Conservation (phyloP, 1,140 invertebrate species). For the Drosophila navojoa region DNA sequence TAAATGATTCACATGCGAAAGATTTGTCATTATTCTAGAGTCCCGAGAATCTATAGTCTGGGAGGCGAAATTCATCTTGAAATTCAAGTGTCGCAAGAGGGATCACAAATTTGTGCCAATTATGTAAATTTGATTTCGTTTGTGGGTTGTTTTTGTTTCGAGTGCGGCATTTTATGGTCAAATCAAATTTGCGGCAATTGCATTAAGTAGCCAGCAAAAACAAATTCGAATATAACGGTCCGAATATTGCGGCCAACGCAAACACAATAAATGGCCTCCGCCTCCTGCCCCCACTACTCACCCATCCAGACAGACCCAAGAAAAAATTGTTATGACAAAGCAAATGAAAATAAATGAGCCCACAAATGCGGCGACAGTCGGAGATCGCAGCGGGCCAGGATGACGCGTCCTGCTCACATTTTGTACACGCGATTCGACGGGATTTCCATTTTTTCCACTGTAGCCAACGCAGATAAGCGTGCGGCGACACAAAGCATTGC, state of each 20-base stretch:
- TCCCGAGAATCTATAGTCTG: background rate
- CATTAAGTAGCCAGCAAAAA: conserved; percentile 62
- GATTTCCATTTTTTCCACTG: background rate
- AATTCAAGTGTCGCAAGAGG: conserved; percentile 20
- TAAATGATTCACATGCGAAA: conserved; percentile 21
- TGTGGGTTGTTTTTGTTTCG: conserved; percentile 34
- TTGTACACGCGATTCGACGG: background rate
- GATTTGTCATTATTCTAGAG: conserved; percentile 36
- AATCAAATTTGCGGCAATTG: conserved; percentile 79
- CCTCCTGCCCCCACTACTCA: background rate
- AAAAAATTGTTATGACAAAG: conserved; percentile 80
- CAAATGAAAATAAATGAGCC: conserved; percentile 82
- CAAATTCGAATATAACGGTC: conserved; percentile 55
- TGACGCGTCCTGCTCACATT: conserved; percentile 7
- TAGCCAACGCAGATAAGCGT: conserved; percentile 51
- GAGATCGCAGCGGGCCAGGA: conserved; percentile 7
- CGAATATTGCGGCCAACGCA: conserved; percentile 32
- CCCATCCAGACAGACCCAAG: conserved; percentile 1
- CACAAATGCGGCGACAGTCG: conserved; percentile 57
- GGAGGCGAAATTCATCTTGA: conserved; percentile 5
- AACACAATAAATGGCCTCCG: conserved; percentile 15
- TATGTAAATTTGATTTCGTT: conserved; percentile 77
- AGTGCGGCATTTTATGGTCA: conserved; percentile 56
- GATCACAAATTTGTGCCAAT: conserved; percentile 71
- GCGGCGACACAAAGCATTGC: conserved; percentile 56